These are phyloP conservation scores for Hippocampus mohnikei DNA, from an alignment of 2,113 vertebrate genomes.

Conservation along the genomic window DNA sequence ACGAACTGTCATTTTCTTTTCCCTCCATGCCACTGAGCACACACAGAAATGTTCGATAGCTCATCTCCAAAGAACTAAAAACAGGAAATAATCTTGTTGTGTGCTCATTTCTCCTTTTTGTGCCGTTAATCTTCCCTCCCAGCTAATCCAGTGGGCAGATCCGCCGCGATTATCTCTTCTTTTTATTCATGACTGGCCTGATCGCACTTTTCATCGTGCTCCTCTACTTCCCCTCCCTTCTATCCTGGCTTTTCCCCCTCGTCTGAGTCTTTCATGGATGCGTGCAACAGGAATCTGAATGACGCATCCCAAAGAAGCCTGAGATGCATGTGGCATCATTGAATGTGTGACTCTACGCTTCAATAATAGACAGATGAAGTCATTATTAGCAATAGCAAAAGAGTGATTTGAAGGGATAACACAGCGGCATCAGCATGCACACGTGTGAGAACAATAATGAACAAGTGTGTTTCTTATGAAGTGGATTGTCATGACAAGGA, in stretches of 20 bases:
- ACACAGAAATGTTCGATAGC: conserved; percentile 33
- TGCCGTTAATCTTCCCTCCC: conserved; percentile 67
- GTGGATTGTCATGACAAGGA: conserved; percentile 65
- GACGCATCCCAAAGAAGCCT: conserved; percentile 32
- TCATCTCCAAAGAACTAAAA: conserved; percentile 49
- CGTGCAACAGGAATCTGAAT: conserved; percentile 39
- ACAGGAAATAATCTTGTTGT: conserved; percentile 43
- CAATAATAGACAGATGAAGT: conserved; percentile 39
- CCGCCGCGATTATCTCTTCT: conserved; percentile 64
- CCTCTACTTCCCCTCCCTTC: conserved; percentile 28
- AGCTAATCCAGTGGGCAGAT: conserved; percentile 73
- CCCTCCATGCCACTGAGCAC: conserved; percentile 34
- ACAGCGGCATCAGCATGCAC: conserved; percentile 44
- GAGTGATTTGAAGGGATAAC: conserved; percentile 60
- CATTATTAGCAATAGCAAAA: conserved; percentile 59
- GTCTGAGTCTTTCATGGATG: conserved; percentile 16
- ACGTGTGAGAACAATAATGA: conserved; percentile 64
- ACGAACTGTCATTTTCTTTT: conserved; percentile 15
- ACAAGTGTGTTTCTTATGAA: conserved; percentile 56
- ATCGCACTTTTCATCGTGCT: conserved; percentile 52
- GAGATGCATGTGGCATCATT: conserved; percentile 39
- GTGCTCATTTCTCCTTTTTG: conserved; percentile 32
- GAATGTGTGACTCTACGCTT: conserved; percentile 7
- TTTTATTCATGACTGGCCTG: conserved; percentile 63
- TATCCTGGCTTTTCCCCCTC: conserved; percentile 16